Evolutionary conservation across 2,888 invertebrate genomes (phyloP).

Genomic region (Cataglyphis rosenhaueri): DNA sequence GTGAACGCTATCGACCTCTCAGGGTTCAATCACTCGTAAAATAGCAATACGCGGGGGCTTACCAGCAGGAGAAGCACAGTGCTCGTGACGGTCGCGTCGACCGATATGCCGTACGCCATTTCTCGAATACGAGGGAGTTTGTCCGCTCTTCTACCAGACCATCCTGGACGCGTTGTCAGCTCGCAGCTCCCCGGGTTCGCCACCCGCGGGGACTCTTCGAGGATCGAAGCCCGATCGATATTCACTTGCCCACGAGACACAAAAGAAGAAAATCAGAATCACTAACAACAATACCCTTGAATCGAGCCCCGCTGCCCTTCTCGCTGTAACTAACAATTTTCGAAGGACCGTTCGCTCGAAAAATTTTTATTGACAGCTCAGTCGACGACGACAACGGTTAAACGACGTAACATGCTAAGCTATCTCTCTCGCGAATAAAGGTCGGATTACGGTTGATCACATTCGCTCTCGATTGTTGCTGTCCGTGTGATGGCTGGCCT

Average conservation of each 20-base stretch:
- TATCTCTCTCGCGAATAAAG: conserved; percentile 17
- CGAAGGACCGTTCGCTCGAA: neutral
- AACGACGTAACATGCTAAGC: conserved; percentile 11
- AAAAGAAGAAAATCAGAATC: neutral
- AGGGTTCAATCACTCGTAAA: conserved; percentile 24
- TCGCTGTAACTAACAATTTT: neutral
- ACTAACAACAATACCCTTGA: conserved; percentile 5
- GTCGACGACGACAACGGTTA: neutral
- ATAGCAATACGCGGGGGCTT: conserved; percentile 61
- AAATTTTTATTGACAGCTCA: neutral
- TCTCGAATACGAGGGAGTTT: conserved; percentile 73
- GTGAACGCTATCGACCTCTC: conserved; percentile 23
- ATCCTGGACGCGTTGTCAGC: conserved; percentile 71
- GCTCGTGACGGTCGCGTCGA: conserved; percentile 81
- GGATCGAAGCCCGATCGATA: neutral
- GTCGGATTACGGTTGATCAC: conserved; percentile 36
- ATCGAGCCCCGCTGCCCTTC: neutral
- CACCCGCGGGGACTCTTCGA: conserved; percentile 21
- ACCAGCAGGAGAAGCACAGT: conserved; percentile 83
- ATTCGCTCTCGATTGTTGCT: conserved; percentile 39
- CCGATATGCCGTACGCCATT: conserved; percentile 82
- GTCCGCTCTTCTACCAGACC: conserved; percentile 76
- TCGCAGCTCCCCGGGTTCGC: conserved; percentile 24
- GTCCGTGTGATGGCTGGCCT: conserved; percentile 30
- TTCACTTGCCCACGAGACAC: conserved; percentile 43